These are phyloP conservation scores for Otocyon megalotis DNA, from an alignment of 2,113 vertebrate species.

Conservation along the genomic window DNA sequence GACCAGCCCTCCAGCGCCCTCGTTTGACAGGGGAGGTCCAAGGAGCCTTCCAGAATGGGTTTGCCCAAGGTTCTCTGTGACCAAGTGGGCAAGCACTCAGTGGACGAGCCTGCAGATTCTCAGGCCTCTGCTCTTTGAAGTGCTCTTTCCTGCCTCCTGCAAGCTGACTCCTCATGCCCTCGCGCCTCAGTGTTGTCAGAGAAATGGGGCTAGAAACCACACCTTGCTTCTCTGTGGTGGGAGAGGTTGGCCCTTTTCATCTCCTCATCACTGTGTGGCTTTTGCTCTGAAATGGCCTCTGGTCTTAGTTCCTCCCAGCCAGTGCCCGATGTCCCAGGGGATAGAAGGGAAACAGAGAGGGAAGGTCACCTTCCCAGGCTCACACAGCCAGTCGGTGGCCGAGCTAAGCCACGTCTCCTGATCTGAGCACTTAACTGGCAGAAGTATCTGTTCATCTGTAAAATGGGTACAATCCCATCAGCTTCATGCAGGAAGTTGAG, in stretches of 20 bases:
- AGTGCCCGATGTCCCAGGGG: background rate
- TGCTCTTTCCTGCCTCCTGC: background rate
- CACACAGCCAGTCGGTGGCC: background rate
- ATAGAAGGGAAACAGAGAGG: background rate
- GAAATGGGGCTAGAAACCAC: background rate
- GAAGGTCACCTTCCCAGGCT: background rate
- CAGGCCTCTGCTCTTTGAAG: background rate
- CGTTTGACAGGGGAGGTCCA: background rate
- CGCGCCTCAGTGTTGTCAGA: background rate
- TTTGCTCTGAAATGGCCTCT: background rate
- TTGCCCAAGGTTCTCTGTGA: background rate
- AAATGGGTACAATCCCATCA: background rate
- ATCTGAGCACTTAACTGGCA: background rate
- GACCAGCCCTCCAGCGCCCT: accelerated
- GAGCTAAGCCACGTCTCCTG: background rate
- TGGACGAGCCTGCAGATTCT: background rate
- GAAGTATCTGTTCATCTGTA: background rate
- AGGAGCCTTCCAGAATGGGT: background rate
- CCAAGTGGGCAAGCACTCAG: accelerated
- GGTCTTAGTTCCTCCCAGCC: background rate
- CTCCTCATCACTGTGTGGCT: background rate
- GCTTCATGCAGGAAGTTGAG: background rate
- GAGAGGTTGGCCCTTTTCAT: background rate
- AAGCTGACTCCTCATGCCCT: background rate
- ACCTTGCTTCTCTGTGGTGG: background rate